These are phyloP conservation scores for Tetraneura akinire DNA, from an alignment of 1,140 invertebrate species.

Conservation along the genomic window DNA sequence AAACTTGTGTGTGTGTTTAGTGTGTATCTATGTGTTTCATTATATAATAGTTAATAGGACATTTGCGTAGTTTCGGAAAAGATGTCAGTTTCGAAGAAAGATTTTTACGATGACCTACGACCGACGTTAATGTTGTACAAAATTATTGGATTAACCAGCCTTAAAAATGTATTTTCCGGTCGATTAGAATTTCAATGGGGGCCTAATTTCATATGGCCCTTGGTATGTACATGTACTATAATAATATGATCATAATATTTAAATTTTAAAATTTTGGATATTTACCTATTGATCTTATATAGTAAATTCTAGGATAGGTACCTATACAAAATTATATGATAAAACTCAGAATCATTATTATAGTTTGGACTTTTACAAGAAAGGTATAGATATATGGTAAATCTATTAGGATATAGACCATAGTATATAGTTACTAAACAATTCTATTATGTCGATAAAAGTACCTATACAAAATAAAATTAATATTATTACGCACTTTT, in stretches of 20 bases:
- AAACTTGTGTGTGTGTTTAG: too few species aligned
- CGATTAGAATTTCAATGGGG: constrained; percentile 19
- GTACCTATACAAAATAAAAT: too few species aligned
- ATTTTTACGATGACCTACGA: constrained; percentile 32
- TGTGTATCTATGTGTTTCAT: too few species aligned
- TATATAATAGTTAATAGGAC: too few species aligned
- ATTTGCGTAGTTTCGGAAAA: neutral
- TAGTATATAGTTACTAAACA: too few species aligned
- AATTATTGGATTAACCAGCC: constrained; percentile 31
- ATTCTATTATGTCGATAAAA: too few species aligned
- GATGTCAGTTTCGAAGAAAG: neutral
- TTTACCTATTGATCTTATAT: neutral
- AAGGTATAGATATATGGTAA: too few species aligned
- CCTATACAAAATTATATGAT: neutral
- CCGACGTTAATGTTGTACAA: constrained; percentile 28
- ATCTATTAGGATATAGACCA: too few species aligned
- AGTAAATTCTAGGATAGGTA: neutral
- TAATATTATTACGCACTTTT: too few species aligned
- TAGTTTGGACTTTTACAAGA: neutral
- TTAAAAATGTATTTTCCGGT: constrained; percentile 25
- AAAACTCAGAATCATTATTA: too few species aligned
- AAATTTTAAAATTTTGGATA: too few species aligned
- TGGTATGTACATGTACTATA: constrained; percentile 7
- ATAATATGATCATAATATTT: too few species aligned
- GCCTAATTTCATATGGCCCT: constrained; percentile 17